Percentiles rank a stretch among this genome's conserved stretches.
Conservation (phyloP, 1,140 invertebrate species). For the Venustaconcha ellipsiformis region DNA sequence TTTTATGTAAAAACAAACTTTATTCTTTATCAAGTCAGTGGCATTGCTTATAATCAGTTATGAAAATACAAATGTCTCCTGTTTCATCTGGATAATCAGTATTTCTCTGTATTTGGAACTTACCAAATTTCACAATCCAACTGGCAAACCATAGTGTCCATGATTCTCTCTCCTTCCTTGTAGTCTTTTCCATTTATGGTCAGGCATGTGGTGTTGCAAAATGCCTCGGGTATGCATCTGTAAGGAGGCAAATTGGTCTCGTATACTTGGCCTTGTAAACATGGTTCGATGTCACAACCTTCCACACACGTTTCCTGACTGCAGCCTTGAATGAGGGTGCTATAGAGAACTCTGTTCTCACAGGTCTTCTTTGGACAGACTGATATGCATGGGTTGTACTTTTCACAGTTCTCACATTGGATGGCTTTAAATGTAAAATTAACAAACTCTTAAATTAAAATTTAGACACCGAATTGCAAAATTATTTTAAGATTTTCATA, state of each 20-base stretch:
- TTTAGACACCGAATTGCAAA: no score
- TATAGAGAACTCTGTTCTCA: conserved; percentile 79
- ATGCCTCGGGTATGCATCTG: conserved; percentile 80
- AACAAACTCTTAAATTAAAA: no score
- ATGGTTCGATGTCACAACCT: conserved; percentile 79
- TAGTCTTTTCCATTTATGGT: conserved; percentile 76
- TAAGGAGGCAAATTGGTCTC: conserved; percentile 75
- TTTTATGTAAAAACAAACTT: no score
- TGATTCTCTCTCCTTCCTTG: conserved; percentile 83
- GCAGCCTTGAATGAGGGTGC: conserved; percentile 73
- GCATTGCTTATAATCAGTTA: no score
- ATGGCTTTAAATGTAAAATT: conserved; percentile 75
- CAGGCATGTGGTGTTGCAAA: conserved; percentile 79
- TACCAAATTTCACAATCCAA: conserved; percentile 83
- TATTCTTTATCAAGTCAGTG: no score
- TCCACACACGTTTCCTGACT: conserved; percentile 72
- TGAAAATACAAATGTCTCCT: no score
- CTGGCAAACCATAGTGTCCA: conserved; percentile 67
- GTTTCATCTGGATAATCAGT: no score
- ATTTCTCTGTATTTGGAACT: conserved; percentile 23
- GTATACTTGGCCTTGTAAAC: conserved; percentile 79
- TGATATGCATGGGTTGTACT: conserved; percentile 84
- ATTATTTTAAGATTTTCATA: no score
- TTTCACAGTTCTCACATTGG: conserved; percentile 86
- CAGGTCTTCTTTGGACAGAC: conserved; percentile 86